phyloP scores from a whole-genome alignment of 35 echinoderm and acorn worm species.

The Lytechinus variegatus region DNA sequence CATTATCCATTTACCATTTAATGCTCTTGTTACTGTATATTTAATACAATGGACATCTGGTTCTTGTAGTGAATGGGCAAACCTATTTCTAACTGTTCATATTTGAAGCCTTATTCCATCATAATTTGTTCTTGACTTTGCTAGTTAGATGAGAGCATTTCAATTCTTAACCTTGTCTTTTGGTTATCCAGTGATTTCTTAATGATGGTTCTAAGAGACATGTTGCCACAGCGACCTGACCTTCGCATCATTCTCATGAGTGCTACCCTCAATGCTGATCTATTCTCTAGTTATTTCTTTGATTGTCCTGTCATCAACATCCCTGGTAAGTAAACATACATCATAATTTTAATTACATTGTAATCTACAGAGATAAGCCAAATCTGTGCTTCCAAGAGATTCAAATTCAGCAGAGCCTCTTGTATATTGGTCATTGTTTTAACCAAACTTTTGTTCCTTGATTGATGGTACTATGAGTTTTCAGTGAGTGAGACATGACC shows the following conservation, averaged over 20 bases:
- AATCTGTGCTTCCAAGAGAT: no score
- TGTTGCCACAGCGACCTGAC: slow-evolving; percentile 75
- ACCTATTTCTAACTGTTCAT: neutral
- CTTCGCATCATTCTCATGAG: slow-evolving; percentile 89
- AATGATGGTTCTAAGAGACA: slow-evolving; percentile 78
- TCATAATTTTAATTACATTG: neutral
- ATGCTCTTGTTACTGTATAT: no score
- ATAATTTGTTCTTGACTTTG: neutral
- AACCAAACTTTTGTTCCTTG: no score
- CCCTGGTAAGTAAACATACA: slow-evolving; percentile 49
- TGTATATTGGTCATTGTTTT: no score
- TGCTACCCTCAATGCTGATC: slow-evolving; percentile 82
- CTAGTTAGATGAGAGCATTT: neutral
- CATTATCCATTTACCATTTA: no score
- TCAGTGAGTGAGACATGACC: no score
- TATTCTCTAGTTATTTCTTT: slow-evolving; percentile 63
- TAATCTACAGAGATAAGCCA: neutral
- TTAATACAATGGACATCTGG: no score
- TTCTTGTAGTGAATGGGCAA: neutral
- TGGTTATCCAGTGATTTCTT: slow-evolving; percentile 76
- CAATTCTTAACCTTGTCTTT: neutral
- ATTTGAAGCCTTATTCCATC: neutral
- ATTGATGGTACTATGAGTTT: no score
- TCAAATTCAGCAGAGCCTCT: no score
- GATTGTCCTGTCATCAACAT: slow-evolving; percentile 74